A percentile compares a stretch with the other conserved stretches of the same genome.
These are phyloP conservation scores for Mobula birostris DNA, from an alignment of 2,113 vertebrate species.

Conservation along the genomic window DNA sequence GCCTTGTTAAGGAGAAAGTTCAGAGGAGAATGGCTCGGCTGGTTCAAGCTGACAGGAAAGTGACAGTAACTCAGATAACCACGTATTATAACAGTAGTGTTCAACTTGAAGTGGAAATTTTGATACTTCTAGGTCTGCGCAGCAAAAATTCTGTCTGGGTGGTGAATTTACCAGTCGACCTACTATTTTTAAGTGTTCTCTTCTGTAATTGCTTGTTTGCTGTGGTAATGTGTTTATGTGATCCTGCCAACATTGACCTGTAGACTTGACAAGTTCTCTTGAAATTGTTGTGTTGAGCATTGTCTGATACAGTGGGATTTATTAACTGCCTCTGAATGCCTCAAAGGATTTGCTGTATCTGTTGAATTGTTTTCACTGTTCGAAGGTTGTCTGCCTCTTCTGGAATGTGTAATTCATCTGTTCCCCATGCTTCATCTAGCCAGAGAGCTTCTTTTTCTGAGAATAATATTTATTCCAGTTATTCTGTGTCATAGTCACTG, in stretches of 20 bases:
- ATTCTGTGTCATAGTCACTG: not conserved
- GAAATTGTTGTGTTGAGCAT: not conserved
- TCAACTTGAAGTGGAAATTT: too few species aligned
- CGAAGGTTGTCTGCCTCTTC: not conserved
- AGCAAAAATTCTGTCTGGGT: not conserved
- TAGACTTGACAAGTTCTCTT: not conserved
- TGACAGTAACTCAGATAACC: too few species aligned
- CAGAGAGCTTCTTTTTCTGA: not conserved
- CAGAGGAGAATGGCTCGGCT: too few species aligned
- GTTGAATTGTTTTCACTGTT: conserved; percentile 31
- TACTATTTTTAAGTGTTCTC: not conserved
- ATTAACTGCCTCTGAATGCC: conserved; percentile 16
- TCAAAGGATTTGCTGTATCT: conserved; percentile 24
- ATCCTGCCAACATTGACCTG: not conserved
- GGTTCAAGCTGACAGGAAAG: too few species aligned
- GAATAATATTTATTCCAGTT: conserved; percentile 30
- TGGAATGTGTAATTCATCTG: conserved; percentile 18
- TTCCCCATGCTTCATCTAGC: not conserved
- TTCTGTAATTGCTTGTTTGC: not conserved
- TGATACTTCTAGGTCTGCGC: not conserved
- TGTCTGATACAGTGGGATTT: conserved; percentile 21
- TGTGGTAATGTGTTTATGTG: not conserved
- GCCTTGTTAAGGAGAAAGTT: too few species aligned
- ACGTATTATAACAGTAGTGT: too few species aligned
- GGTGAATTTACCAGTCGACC: not conserved